Percentiles rank a stretch among this genome's conserved stretches.
These are phyloP conservation scores for Heterocephalus glaber DNA, from an alignment of 2,113 vertebrate species.

Conservation along the genomic window DNA sequence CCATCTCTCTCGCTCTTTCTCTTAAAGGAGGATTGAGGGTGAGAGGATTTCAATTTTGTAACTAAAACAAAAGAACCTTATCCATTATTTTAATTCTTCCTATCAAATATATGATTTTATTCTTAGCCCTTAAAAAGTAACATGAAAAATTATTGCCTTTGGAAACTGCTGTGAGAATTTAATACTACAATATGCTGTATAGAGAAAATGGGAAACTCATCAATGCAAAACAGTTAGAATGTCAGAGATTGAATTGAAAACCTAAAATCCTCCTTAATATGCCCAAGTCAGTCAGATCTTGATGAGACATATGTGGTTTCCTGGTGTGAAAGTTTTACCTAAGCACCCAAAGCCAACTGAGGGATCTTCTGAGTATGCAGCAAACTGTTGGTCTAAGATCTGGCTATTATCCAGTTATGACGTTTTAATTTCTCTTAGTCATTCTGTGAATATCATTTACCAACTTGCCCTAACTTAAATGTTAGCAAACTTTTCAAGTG, in stretches of 20 bases:
- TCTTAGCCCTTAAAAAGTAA: neutral
- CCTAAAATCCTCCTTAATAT: neutral
- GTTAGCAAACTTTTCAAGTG: neutral
- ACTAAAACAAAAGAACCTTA: neutral
- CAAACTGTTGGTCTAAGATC: neutral
- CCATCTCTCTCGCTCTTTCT: neutral
- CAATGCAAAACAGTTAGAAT: neutral
- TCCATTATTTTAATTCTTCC: neutral
- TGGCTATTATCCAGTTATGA: neutral
- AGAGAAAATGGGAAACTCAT: constrained; percentile 22
- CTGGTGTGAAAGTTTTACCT: neutral
- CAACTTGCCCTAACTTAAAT: constrained; percentile 15
- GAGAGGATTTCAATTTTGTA: neutral
- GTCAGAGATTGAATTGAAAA: neutral
- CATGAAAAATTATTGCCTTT: neutral
- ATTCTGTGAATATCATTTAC: neutral
- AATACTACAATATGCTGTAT: neutral
- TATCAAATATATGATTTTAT: neutral
- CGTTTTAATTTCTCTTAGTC: neutral
- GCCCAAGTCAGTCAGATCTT: neutral
- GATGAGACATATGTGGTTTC: neutral
- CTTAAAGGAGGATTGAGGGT: rapidly evolving
- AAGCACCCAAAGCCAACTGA: neutral
- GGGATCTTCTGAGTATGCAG: neutral
- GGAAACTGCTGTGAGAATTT: neutral